A percentile compares a stretch with the other conserved stretches of the same genome.
Evolutionary conservation across 2,113 vertebrate species (phyloP).

Genomic region (Dasypus novemcinctus): DNA sequence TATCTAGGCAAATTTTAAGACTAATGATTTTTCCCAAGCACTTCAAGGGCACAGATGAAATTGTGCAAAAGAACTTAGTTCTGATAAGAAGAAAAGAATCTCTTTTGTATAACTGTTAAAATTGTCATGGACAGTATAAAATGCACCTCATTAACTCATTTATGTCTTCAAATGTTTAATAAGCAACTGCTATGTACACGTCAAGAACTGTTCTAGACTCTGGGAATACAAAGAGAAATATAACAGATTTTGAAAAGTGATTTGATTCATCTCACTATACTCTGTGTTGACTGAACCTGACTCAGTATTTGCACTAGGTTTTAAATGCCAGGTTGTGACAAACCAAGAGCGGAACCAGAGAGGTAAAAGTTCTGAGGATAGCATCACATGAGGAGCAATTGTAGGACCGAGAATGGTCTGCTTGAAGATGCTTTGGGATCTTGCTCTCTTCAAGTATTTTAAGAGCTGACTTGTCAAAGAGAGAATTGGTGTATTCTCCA

Average conservation of each 20-base stretch:
- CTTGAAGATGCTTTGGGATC: background rate
- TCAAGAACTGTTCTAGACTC: background rate
- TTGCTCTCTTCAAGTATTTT: background rate
- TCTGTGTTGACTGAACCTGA: background rate
- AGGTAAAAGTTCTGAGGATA: background rate
- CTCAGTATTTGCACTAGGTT: background rate
- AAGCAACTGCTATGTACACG: background rate
- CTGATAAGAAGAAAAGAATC: background rate
- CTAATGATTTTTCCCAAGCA: background rate
- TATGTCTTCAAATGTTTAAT: background rate
- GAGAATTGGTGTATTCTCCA: background rate
- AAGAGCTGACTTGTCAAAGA: background rate
- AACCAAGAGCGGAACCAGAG: background rate
- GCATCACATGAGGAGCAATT: background rate
- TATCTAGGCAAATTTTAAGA: background rate
- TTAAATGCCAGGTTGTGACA: background rate
- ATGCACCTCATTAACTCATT: background rate
- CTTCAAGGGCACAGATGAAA: background rate
- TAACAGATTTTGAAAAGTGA: background rate
- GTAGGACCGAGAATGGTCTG: background rate
- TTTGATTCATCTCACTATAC: background rate
- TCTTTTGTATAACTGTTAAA: background rate
- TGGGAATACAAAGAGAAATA: background rate
- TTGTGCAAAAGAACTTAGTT: background rate
- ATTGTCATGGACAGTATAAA: background rate